Percentiles rank a stretch among this genome's conserved stretches.
Conservation (phyloP, 92 coral and sea anemone species). For the Porites divaricata region DNA sequence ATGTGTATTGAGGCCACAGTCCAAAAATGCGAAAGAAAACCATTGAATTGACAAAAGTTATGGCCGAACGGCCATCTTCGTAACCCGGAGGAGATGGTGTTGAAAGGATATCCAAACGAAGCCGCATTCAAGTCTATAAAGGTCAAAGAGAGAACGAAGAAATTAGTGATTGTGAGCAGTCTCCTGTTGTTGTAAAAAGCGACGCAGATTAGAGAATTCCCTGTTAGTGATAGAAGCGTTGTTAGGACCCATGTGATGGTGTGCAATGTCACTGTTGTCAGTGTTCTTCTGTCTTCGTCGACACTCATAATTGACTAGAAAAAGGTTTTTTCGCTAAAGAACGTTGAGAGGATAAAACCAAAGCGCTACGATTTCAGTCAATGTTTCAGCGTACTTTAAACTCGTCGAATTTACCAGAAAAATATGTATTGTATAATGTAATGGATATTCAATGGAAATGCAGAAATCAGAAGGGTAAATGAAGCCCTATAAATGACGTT, state of each 20-base stretch:
- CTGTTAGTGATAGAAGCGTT: background rate
- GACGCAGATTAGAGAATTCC: background rate
- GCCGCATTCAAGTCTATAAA: background rate
- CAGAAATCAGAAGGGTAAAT: too few species aligned
- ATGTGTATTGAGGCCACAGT: background rate
- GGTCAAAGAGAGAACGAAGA: background rate
- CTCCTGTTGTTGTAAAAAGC: background rate
- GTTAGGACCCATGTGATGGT: background rate
- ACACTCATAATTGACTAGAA: background rate
- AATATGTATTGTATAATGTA: too few species aligned
- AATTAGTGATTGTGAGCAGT: background rate
- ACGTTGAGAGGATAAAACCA: too few species aligned
- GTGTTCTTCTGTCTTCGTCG: background rate
- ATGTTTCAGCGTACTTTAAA: too few species aligned
- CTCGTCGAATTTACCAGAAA: too few species aligned
- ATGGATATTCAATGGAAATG: too few species aligned
- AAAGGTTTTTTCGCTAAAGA: too few species aligned
- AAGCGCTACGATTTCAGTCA: too few species aligned
- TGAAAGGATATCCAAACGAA: background rate
- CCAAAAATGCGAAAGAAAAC: constrained; percentile 3
- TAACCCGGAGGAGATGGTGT: background rate
- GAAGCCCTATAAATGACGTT: too few species aligned
- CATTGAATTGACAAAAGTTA: constrained; percentile 3
- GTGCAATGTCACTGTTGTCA: background rate
- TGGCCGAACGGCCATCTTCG: constrained; percentile 1